Conservation (phyloP, 35 echinoderm and acorn worm genomes). For the Heliocidaris erythrogramma region DNA sequence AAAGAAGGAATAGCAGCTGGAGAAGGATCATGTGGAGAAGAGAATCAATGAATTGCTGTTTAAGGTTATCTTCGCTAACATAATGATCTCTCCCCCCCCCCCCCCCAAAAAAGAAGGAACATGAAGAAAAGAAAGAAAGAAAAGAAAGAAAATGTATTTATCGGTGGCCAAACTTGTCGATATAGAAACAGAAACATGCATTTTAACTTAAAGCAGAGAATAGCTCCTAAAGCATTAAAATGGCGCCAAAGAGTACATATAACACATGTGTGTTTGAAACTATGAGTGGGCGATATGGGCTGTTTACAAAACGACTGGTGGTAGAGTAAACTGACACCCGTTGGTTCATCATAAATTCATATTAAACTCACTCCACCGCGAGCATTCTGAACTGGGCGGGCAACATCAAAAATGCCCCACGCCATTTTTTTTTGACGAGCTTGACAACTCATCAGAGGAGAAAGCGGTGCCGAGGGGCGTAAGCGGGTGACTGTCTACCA, state of each 20-base stretch:
- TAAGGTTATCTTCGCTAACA: too few species aligned
- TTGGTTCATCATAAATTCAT: slow-evolving; percentile 26
- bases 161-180: background rate
- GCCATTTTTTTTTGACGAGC: background rate
- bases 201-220: background rate
- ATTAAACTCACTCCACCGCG: slow-evolving; percentile 4
- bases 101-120: too few species aligned
- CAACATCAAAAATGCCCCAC: background rate
- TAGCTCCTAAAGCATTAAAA: background rate
- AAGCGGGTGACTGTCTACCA: background rate
- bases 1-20: background rate
- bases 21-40: background rate
- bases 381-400: slow-evolving; percentile 24
- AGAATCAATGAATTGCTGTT: too few species aligned
- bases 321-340: background rate
- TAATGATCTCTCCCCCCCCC: too few species aligned
- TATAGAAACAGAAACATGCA: background rate
- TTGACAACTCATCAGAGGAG: background rate
- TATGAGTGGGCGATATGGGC: background rate
- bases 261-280: background rate
- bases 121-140: too few species aligned
- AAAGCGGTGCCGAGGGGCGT: background rate
- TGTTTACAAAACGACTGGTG: slow-evolving; percentile 12
- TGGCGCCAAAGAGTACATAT: background rate
- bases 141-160: too few species aligned